Evolutionary conservation across 2,797 vertebrate species (phyloP), one percentile per base, ranked within the genome.

Genomic region (Onychomys torridus): DNA sequence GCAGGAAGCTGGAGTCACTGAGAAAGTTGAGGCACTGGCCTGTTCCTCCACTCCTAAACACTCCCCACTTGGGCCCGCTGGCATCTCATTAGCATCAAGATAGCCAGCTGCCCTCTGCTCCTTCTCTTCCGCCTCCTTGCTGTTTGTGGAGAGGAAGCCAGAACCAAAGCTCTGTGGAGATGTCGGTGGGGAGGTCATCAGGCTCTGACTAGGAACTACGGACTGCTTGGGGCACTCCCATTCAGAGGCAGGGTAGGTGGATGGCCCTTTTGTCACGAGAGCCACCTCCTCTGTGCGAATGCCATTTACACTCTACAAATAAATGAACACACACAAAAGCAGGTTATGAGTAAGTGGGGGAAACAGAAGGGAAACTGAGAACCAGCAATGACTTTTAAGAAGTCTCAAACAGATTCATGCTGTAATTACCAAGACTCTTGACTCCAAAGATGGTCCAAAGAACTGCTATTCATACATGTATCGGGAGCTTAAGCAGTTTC

Each of bases 231-330:
- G 97, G 95, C 98, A 98, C 98, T 97, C 98, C 98, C 97, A 61
- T 6, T 97, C 98, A 96, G 98, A 97, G 97, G 95, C 98, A 97
- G 97, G 46, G 93, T 81, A 94, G 97, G 95, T 77, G 97, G 89
- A 96, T 96, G 96, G 96, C 98, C 98, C 96, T 97, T 98, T 96
- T 96, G 98, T 93, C 98, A 98, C 94, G 91, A 98, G 97, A 98
- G 98, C 98, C 98, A 97, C 97, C 98, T 98, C 98, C 98, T 98
- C 98, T 96, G 95, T 97, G 96, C 97, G 95, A 98, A 97, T 98
- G 98, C 94, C 98, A 98, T 97, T 97, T 98, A 98, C 88, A 97
- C 78, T 98, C 98, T 99, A 99, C 98, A 99, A 99, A 97, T 96
- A 98, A 98, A 99, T 0, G 92, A 96, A 98, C 98, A 98, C 96